Evolutionary conservation across 2,113 vertebrate genomes (phyloP), one percentile per base, ranked within the genome.

Genomic region (Morone saxatilis): DNA sequence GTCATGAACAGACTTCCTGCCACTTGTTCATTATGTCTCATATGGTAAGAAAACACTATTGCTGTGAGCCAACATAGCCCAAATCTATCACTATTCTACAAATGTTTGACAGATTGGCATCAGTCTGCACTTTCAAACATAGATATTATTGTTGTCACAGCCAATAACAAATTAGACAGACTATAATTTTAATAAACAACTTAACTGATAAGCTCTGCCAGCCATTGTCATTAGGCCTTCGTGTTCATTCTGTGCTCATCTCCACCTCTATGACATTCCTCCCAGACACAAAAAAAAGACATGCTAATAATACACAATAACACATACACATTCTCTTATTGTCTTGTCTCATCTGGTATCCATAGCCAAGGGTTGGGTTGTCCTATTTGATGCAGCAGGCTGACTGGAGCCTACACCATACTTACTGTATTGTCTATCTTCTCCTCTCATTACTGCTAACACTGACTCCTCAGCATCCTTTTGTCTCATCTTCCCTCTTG

Each of bases 181-280:
- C 62, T 2, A 11, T 40, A 43, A 6, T 71, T 63, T 70, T 71
- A 76, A 76, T 70, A 53, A 65, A 62, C 6, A 57, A 17, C 56
- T 63, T 7, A 2, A 36, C 20, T 70, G 65, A 70, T 75, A 65
- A 56, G 40, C n/a, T 25, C 62, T 54, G 62, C 13, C 48, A 19
- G 13, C 25, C 53, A 59, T 20, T 72, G 38, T 68, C 54, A 66
- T 66, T 48, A 68, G n/a, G 45, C 54, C 7, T 43, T 7, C 0
- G 2, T 53, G 57, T 25, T 80, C 48, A 51, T 22, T 67, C 10
- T 50, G 61, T 20, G 50, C 41, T 43, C 51, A 50, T 48, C 51
- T 57, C 60, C 41, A 59, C 38, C 47, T 63, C 10, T 14, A 31
- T 65, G 60, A 72, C 59, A 57, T 72, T 47, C 50, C 78, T 57